Conservation (phyloP, 1,140 invertebrate genomes). For the Ostrea denselamellosa region DNA sequence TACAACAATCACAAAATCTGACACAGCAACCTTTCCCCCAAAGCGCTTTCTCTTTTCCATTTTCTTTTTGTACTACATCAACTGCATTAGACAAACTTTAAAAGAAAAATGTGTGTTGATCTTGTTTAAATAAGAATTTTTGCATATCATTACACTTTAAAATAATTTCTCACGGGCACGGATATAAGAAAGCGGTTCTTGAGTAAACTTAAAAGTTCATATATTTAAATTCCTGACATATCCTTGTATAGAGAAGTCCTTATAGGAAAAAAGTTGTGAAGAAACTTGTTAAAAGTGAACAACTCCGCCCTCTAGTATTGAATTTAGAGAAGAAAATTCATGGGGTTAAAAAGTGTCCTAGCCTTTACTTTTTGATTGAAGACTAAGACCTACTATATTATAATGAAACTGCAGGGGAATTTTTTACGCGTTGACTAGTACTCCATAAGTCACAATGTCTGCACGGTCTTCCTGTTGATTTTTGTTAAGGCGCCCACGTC, state of each 20-base stretch:
- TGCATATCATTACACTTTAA: constrained; percentile 34
- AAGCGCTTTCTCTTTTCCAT: background rate
- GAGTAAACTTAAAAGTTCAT: background rate
- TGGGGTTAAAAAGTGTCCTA: background rate
- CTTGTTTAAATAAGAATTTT: constrained; percentile 23
- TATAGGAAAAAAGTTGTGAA: constrained; percentile 6
- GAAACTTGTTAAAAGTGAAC: background rate
- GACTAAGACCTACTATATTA: too few species aligned
- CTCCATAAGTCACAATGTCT: background rate
- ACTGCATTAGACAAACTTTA: constrained; percentile 1
- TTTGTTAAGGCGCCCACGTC: background rate
- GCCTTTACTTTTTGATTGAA: too few species aligned
- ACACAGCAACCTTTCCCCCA: background rate
- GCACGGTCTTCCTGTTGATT: background rate
- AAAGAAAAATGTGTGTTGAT: background rate
- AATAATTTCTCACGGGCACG: constrained; percentile 23
- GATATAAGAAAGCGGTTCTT: background rate
- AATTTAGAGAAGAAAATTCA: background rate
- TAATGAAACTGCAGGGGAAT: too few species aligned
- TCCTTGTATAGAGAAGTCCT: background rate
- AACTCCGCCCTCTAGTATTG: background rate
- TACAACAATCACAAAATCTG: background rate
- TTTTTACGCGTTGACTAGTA: background rate
- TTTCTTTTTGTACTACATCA: constrained; percentile 23
- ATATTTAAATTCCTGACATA: constrained; percentile 20